Conservation (phyloP, 2,888 invertebrate genomes). For the Apantesis nais region DNA sequence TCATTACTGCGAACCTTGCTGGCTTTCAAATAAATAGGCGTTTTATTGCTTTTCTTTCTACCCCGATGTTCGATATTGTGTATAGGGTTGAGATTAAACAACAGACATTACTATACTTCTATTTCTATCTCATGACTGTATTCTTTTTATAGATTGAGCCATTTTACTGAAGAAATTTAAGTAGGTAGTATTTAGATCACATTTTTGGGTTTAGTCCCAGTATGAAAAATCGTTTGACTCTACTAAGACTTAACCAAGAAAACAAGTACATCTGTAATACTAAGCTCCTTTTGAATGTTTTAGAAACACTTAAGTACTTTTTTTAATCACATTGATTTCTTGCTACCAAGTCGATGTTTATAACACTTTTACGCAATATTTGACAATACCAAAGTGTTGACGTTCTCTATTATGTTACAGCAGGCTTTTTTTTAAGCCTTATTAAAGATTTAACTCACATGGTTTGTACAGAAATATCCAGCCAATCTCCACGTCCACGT, state of each 20-base stretch:
- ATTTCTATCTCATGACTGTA: slow-evolving; percentile 30
- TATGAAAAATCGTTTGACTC: too few relatives aligned
- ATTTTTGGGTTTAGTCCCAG: background rate
- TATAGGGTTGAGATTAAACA: slow-evolving; percentile 67
- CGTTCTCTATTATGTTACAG: too few relatives aligned
- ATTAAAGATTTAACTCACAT: too few relatives aligned
- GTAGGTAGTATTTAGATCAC: background rate
- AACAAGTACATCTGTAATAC: background rate
- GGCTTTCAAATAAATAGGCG: slow-evolving; percentile 81
- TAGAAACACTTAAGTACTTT: background rate
- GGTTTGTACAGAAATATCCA: too few relatives aligned
- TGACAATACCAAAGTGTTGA: background rate
- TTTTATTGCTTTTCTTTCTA: slow-evolving; percentile 80
- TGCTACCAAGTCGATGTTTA: background rate
- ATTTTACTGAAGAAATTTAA: background rate
- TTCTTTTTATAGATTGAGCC: background rate
- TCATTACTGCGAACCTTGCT: slow-evolving; percentile 79
- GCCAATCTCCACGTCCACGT: too few relatives aligned
- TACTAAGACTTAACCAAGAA: too few relatives aligned
- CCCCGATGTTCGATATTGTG: slow-evolving; percentile 69
- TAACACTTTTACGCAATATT: background rate
- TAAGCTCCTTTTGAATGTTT: background rate
- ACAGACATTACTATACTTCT: slow-evolving; percentile 44
- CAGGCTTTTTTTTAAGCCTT: too few relatives aligned
- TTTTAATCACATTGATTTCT: background rate